Conservation (phyloP, 2,113 vertebrate genomes). For the Bagarius yarrelli region DNA sequence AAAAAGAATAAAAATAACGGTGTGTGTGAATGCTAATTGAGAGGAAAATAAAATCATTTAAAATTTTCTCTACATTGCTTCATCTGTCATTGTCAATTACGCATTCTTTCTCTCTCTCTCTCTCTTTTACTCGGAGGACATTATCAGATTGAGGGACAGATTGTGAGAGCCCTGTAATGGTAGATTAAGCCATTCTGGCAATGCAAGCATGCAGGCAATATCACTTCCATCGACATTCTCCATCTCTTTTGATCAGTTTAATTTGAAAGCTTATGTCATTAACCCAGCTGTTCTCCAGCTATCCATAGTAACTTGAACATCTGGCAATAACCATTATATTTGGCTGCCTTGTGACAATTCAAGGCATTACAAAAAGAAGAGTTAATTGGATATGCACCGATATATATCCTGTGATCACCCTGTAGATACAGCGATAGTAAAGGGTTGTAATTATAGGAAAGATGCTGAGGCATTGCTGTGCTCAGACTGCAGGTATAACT, state of each 20-base stretch:
- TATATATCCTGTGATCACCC: background rate
- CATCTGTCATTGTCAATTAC: slow-evolving; percentile 16
- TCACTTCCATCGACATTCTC: background rate
- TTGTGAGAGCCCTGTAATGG: background rate
- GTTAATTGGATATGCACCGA: background rate
- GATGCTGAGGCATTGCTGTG: slow-evolving; percentile 5
- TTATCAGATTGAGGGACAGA: slow-evolving; percentile 11
- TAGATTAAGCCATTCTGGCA: background rate
- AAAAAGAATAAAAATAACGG: background rate
- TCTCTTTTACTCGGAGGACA: background rate
- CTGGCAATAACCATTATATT: background rate
- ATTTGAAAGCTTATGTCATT: background rate
- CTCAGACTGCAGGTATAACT: slow-evolving; percentile 7
- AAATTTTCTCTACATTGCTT: background rate
- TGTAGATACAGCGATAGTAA: slow-evolving; percentile 14
- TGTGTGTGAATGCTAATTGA: background rate
- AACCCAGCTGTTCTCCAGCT: slow-evolving; percentile 12
- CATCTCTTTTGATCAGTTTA: background rate
- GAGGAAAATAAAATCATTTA: background rate
- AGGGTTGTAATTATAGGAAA: slow-evolving; percentile 14
- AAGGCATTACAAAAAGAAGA: background rate
- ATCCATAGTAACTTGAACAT: slow-evolving; percentile 1
- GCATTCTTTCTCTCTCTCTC: background rate
- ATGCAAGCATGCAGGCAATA: background rate
- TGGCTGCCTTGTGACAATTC: background rate